A percentile compares a stretch with the other conserved stretches of the same genome.
These are phyloP conservation scores for Diceros bicornis DNA, from an alignment of 2,797 vertebrate genomes.

Conservation along the genomic window DNA sequence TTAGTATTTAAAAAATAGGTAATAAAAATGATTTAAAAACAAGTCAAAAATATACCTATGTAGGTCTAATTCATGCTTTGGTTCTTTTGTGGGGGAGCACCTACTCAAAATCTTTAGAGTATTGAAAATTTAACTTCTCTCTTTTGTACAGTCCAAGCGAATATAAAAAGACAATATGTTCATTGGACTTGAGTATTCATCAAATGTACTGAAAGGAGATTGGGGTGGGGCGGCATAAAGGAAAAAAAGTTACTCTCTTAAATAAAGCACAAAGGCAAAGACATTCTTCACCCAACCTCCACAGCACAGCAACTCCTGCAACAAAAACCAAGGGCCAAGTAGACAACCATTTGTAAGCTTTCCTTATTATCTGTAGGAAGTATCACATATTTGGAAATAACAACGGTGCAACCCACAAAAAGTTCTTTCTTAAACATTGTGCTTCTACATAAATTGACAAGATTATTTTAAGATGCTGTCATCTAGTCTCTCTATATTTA, in stretches of 20 bases:
- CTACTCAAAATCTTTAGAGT: constrained; percentile 60
- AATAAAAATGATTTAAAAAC: constrained; percentile 62
- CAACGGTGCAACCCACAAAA: background rate
- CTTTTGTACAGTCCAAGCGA: constrained; percentile 7
- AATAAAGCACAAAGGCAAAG: constrained; percentile 66
- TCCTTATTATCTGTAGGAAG: background rate
- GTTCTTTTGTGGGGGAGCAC: background rate
- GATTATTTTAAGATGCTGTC: constrained; percentile 54
- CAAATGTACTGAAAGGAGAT: constrained; percentile 47
- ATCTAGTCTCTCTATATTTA: background rate
- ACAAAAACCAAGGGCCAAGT: constrained; percentile 50
- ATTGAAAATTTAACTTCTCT: constrained; percentile 52
- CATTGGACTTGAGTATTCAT: constrained; percentile 57
- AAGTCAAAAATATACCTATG: constrained; percentile 29
- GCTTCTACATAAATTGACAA: constrained; percentile 15
- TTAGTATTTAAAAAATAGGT: constrained; percentile 34
- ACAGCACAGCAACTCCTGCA: background rate
- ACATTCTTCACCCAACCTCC: constrained; percentile 25
- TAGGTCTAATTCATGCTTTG: background rate
- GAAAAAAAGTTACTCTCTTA: constrained; percentile 41
- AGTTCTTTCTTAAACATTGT: background rate
- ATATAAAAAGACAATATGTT: constrained; percentile 56
- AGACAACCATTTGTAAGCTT: constrained; percentile 36
- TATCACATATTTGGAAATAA: constrained; percentile 23
- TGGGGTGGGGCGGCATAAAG: background rate